phyloP scores from a whole-genome alignment of 2,888 invertebrate species.

The Volucella inanis region DNA sequence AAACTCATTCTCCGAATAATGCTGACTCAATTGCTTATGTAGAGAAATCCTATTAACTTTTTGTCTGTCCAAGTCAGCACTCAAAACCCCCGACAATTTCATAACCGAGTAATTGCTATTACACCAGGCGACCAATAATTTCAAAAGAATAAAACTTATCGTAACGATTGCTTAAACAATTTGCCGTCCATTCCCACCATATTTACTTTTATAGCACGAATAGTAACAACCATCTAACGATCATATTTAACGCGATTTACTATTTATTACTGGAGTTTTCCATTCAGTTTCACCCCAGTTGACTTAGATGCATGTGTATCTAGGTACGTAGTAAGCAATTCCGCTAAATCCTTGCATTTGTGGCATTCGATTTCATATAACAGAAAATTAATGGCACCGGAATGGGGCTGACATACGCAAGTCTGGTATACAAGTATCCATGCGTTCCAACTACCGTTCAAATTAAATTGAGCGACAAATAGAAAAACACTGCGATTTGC shows the following conservation, averaged over 20 bases:
- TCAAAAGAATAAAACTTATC: slow-evolving; percentile 29
- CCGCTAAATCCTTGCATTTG: slow-evolving; percentile 51
- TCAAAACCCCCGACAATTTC: slow-evolving; percentile 5
- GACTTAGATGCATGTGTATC: background rate
- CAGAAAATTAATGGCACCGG: slow-evolving; percentile 44
- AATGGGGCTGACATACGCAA: slow-evolving; percentile 28
- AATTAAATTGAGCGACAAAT: slow-evolving; percentile 71
- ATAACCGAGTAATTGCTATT: slow-evolving; percentile 23
- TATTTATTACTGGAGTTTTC: slow-evolving; percentile 65
- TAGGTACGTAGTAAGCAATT: slow-evolving; percentile 26
- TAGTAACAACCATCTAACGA: slow-evolving; percentile 58
- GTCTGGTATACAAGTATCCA: background rate
- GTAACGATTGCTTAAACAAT: slow-evolving; percentile 53
- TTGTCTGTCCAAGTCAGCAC: too few species aligned
- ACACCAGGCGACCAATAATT: slow-evolving; percentile 4
- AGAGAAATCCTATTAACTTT: too few species aligned
- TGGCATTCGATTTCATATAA: slow-evolving; percentile 54
- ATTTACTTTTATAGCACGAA: slow-evolving; percentile 13
- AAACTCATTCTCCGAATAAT: too few species aligned
- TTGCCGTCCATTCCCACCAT: slow-evolving; percentile 28
- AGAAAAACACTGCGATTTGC: slow-evolving; percentile 66
- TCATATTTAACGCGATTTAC: slow-evolving; percentile 72
- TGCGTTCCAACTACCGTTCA: slow-evolving; percentile 53
- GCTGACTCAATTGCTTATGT: too few species aligned
- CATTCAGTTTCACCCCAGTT: slow-evolving; percentile 13